A percentile compares a stretch with the other conserved stretches of the same genome.
phyloP scores from a whole-genome alignment of 2,797 vertebrate species.

The Urocyon cinereoargenteus region DNA sequence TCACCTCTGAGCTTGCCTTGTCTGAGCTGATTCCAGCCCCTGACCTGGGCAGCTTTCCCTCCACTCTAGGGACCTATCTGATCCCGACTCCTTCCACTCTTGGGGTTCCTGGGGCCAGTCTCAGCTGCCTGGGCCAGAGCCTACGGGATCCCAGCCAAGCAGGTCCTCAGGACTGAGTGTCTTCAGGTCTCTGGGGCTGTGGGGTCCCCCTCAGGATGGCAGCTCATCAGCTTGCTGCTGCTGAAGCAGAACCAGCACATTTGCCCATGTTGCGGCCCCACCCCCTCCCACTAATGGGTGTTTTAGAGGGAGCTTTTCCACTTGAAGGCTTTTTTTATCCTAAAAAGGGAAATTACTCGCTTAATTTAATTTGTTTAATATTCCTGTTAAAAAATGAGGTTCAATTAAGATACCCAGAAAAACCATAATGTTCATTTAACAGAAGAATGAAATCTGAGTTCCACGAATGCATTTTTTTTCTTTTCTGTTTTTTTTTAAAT shows the following conservation, averaged over 20 bases:
- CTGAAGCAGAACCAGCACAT: not conserved
- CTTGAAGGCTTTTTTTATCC: not conserved
- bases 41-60: too few relatives aligned
- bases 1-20: not conserved
- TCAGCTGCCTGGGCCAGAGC: not conserved
- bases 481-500: conserved; percentile 58
- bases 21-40: not conserved
- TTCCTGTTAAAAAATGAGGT: conserved; percentile 84
- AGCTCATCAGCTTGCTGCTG: not conserved
- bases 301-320: conserved; percentile 81
- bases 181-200: not conserved
- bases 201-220: not conserved
- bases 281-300: conserved; percentile 74
- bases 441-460: conserved; percentile 85
- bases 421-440: conserved; percentile 87
- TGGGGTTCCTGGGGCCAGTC: not conserved
- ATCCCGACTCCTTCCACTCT: rapidly evolving
- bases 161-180: not conserved
- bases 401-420: conserved; percentile 87
- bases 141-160: not conserved
- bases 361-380: conserved; percentile 90
- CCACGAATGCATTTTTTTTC: conserved; percentile 69
- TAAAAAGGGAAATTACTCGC: conserved; percentile 86
- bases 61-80: not conserved
- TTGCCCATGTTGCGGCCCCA: conserved; percentile 34